These are phyloP conservation scores for Poecilia picta DNA, from an alignment of 2,797 vertebrate species.

Conservation along the genomic window DNA sequence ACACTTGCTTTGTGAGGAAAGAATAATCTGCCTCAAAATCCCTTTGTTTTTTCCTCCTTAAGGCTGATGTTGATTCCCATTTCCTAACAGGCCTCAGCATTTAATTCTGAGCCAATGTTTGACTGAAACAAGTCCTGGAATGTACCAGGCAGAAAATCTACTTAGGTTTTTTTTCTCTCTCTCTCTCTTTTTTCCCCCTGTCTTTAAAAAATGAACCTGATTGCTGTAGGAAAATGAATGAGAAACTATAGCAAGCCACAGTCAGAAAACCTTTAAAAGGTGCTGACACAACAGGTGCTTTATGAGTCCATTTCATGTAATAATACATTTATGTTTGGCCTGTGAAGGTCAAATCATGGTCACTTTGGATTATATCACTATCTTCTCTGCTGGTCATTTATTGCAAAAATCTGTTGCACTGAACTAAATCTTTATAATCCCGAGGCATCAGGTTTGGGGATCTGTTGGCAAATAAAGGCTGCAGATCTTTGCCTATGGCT, in stretches of 20 bases:
- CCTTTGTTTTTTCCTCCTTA: conserved; percentile 61
- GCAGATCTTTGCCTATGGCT: too few relatives aligned
- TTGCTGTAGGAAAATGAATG: conserved; percentile 27
- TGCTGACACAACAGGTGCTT: conserved; percentile 1
- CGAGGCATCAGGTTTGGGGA: neutral
- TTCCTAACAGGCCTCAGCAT: conserved; percentile 38
- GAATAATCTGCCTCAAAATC: conserved; percentile 53
- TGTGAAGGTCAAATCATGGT: neutral
- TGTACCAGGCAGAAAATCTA: conserved; percentile 45
- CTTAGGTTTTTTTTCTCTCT: conserved; percentile 2
- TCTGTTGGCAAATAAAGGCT: neutral
- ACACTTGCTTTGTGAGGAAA: conserved; percentile 33
- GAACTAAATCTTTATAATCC: neutral
- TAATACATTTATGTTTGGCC: neutral
- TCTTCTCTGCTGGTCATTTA: neutral
- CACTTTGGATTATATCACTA: neutral
- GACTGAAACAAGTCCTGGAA: conserved; percentile 28
- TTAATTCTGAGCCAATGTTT: conserved; percentile 40
- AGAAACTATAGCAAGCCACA: neutral
- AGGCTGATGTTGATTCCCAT: conserved; percentile 45
- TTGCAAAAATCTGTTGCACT: neutral
- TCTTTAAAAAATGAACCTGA: conserved; percentile 32
- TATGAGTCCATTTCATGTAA: neutral
- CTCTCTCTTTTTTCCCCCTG: conserved; percentile 5
- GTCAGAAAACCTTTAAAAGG: conserved; percentile 21